These are phyloP conservation scores for Tiliacea citrago DNA, from an alignment of 2,888 invertebrate species.

Conservation along the genomic window DNA sequence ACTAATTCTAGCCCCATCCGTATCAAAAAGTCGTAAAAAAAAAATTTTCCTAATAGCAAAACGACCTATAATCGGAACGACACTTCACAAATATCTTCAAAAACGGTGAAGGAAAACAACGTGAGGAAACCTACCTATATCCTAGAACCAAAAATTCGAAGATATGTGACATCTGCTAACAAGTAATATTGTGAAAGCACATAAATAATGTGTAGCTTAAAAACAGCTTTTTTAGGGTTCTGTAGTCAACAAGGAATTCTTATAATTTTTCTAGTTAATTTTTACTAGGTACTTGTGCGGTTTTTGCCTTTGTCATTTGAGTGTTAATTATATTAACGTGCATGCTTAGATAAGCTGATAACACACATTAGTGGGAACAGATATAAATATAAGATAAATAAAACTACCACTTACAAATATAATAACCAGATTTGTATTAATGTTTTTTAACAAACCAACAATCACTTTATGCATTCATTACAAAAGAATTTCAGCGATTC, in stretches of 20 bases:
- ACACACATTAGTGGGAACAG: constrained; percentile 8
- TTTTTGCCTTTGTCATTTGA: background rate
- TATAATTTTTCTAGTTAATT: background rate
- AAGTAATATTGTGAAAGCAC: too few relatives aligned
- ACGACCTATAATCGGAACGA: too few relatives aligned
- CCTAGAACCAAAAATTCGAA: too few relatives aligned
- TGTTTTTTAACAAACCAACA: constrained; percentile 58
- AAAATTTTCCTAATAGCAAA: too few relatives aligned
- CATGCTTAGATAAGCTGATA: constrained; percentile 30
- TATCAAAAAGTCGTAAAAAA: too few relatives aligned
- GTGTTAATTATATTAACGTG: constrained; percentile 26
- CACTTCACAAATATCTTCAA: too few relatives aligned
- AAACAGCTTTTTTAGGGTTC: too few relatives aligned
- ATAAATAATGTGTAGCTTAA: too few relatives aligned
- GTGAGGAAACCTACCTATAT: too few relatives aligned
- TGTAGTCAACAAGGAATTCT: too few relatives aligned
- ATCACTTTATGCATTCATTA: constrained; percentile 41
- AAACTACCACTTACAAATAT: constrained; percentile 62
- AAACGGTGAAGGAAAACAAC: too few relatives aligned
- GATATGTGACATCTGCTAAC: too few relatives aligned
- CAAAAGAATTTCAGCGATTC: constrained; percentile 42
- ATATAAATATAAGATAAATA: constrained; percentile 51
- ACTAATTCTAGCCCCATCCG: background rate
- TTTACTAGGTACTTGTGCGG: background rate
- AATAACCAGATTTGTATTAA: constrained; percentile 59